Percentiles rank a stretch among this genome's conserved stretches.
These are phyloP conservation scores for Ostrea edulis DNA, from an alignment of 1,140 invertebrate genomes.

Conservation along the genomic window DNA sequence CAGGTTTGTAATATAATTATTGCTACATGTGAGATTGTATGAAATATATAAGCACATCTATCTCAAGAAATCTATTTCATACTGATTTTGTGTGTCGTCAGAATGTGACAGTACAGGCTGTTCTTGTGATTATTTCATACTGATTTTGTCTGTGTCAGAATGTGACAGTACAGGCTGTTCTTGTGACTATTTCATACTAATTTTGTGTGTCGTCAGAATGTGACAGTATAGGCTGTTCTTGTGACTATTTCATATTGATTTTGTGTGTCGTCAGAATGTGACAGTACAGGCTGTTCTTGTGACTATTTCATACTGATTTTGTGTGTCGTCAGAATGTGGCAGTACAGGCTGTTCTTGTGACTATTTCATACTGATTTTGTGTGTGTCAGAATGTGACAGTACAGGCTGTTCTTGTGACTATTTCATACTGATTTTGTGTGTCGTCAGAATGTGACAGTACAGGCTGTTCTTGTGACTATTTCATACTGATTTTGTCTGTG, in stretches of 20 bases:
- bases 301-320: background rate
- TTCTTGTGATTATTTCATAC: background rate
- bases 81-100: background rate
- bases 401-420: too few relatives aligned
- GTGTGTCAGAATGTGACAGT: background rate
- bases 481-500: background rate
- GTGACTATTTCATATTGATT: background rate
- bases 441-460: background rate
- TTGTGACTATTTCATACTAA: background rate
- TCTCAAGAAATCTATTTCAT: background rate
- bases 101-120: background rate
- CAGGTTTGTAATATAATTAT: too few relatives aligned
- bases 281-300: too few relatives aligned
- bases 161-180: too few relatives aligned
- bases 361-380: background rate
- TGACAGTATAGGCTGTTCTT: too few relatives aligned
- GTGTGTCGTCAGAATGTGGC: background rate
- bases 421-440: background rate
- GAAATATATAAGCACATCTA: too few relatives aligned
- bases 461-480: too few relatives aligned
- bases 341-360: too few relatives aligned
- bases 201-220: background rate
- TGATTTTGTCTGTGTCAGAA: background rate
- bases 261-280: background rate
- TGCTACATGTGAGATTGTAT: background rate